These are phyloP conservation scores for Cyclophora punctaria DNA, from an alignment of 2,888 invertebrate genomes.

Conservation along the genomic window DNA sequence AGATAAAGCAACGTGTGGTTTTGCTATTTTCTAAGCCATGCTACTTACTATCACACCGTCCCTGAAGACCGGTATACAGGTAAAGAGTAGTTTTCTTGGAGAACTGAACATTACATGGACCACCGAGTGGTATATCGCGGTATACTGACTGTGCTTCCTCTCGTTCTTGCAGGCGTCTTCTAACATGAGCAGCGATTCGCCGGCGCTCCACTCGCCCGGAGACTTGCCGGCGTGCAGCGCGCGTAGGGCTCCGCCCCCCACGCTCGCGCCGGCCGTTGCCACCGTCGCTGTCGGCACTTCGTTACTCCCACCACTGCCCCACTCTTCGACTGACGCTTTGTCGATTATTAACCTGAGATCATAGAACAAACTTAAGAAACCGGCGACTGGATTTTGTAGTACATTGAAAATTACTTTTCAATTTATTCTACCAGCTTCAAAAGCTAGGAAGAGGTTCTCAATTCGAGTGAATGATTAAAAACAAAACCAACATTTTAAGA, in stretches of 20 bases:
- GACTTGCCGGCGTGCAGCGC: slow-evolving; percentile 62
- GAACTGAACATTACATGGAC: too few species aligned
- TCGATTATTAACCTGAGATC: slow-evolving; percentile 61
- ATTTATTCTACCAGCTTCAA: too few species aligned
- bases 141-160: slow-evolving; percentile 54
- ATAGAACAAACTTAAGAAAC: background rate
- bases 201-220: slow-evolving; percentile 67
- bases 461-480: too few species aligned
- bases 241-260: slow-evolving; percentile 19
- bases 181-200: slow-evolving; percentile 65
- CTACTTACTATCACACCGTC: too few species aligned
- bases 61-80: too few species aligned
- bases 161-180: slow-evolving; percentile 69
- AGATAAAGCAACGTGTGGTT: background rate
- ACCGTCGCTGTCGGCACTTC: slow-evolving; percentile 24
- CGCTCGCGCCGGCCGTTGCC: slow-evolving; percentile 13
- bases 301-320: slow-evolving; percentile 38
- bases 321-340: slow-evolving; percentile 55
- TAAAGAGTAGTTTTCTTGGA: too few species aligned
- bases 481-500: too few species aligned
- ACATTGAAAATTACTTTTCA: background rate
- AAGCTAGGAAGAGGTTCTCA: too few species aligned
- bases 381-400: background rate
- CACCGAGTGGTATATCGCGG: too few species aligned
- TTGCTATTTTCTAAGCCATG: too few species aligned